Conservation (phyloP, 2,113 vertebrate genomes). For the human (Homo sapiens) region GRCh38 chr11:130289501-130290000, state of each 20-base stretch:
- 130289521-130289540: neutral
- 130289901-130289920: neutral
- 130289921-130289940: neutral
- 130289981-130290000: neutral
- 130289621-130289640: neutral
- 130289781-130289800: slow-evolving; percentile 5
- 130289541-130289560: neutral
- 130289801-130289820: neutral
- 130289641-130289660: neutral
- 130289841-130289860: neutral
- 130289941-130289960: neutral
- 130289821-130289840: neutral
- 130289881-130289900: neutral
- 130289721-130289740: neutral
- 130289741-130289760: neutral
- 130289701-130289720: neutral
- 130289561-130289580: neutral
- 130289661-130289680: neutral
- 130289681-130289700: neutral
- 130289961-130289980: neutral
- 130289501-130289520: neutral
- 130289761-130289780: neutral
- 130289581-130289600: neutral
- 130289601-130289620: neutral
- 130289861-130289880: neutral